Evolutionary conservation across 2,888 invertebrate species (phyloP).

Genomic region (Caenorhabditis doughertyi): DNA sequence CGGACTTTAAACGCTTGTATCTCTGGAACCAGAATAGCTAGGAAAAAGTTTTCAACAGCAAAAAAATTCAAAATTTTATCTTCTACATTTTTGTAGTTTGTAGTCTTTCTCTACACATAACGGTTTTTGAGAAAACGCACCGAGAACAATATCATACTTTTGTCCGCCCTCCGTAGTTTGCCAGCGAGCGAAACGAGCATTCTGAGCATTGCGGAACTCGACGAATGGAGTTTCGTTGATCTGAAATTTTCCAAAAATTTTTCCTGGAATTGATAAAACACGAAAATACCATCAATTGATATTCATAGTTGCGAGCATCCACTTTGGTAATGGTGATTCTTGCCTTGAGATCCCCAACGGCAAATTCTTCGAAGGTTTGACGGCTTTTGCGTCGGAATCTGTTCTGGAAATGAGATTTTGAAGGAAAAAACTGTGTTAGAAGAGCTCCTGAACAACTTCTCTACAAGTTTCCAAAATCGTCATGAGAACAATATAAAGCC

Average conservation of each 20-base stretch:
- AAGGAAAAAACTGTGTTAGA: too few relatives aligned
- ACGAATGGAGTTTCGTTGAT: neutral
- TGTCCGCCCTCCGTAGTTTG: neutral
- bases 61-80: too few relatives aligned
- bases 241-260: neutral
- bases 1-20: too few relatives aligned
- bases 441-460: too few relatives aligned
- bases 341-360: neutral
- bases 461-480: too few relatives aligned
- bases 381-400: neutral
- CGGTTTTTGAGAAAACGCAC: too few relatives aligned
- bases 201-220: neutral
- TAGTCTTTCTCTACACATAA: too few relatives aligned
- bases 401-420: neutral
- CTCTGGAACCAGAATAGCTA: too few relatives aligned
- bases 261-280: too few relatives aligned
- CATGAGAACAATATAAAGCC: too few relatives aligned
- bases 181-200: neutral
- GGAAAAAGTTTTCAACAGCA: too few relatives aligned
- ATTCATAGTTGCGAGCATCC: neutral
- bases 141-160: neutral
- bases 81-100: too few relatives aligned
- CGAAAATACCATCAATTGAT: neutral
- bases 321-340: neutral
- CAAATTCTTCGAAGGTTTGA: neutral